Conservation (phyloP, 2,888 invertebrate species). For the Oligia latruncula region DNA sequence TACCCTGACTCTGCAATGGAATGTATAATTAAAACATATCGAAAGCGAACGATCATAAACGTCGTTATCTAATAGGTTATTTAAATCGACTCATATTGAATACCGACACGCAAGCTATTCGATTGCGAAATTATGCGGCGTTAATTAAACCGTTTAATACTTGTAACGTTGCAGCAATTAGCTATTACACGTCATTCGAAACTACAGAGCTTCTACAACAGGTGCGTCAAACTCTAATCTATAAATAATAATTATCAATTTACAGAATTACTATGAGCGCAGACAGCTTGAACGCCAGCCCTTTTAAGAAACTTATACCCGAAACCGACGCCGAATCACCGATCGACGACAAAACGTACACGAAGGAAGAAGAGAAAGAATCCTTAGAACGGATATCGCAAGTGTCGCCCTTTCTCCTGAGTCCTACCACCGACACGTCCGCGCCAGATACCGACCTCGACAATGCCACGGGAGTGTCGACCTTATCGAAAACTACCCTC, state of each 20-base stretch:
- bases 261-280: slow-evolving; percentile 87
- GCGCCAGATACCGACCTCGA: slow-evolving; percentile 80
- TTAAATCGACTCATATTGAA: slow-evolving; percentile 47
- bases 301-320: slow-evolving; percentile 72
- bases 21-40: slow-evolving; percentile 29
- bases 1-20: slow-evolving; percentile 19
- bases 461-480: slow-evolving; percentile 84
- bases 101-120: slow-evolving; percentile 49
- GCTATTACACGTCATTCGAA: slow-evolving; percentile 47
- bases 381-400: slow-evolving; percentile 84
- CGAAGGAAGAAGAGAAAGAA: slow-evolving; percentile 81
- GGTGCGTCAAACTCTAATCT: slow-evolving; percentile 52
- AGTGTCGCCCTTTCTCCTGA: slow-evolving; percentile 85
- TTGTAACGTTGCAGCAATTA: slow-evolving; percentile 50
- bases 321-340: slow-evolving; percentile 71
- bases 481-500: slow-evolving; percentile 86
- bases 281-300: slow-evolving; percentile 87
- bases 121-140: slow-evolving; percentile 50
- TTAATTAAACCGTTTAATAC: slow-evolving; percentile 51
- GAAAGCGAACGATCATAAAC: slow-evolving; percentile 32
- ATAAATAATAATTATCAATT: slow-evolving; percentile 51
- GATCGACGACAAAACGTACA: slow-evolving; percentile 82
- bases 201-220: slow-evolving; percentile 49
- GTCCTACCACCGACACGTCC: slow-evolving; percentile 84
- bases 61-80: slow-evolving; percentile 54